Evolutionary conservation across 2,888 invertebrate species (phyloP), one percentile per base, ranked within the genome.

Genomic region (Thereva nobilitata): DNA sequence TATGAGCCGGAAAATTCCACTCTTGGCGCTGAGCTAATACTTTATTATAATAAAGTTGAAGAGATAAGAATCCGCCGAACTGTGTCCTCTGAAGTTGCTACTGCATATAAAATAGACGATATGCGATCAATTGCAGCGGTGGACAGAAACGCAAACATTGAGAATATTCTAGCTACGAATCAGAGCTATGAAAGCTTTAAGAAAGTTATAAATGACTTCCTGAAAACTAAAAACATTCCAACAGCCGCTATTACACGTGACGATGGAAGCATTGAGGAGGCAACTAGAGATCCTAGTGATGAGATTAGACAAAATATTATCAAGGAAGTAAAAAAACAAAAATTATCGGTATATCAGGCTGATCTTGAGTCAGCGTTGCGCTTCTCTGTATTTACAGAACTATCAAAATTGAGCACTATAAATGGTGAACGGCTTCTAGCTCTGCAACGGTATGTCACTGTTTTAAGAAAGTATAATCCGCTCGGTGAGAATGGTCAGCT

Each of bases 311-410:
- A 55, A n/a, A 68, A 57, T 55, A 71, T 77, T 3, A 70, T 77
- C 3, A 64, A 71, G 1, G 75, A 77, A 59, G 77, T 75, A 71
- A 81, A 74, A 67, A 75, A 72, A 50, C 76, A 71, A 7, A 76
- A 77, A 61, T 76, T 91, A 77, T 78, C 84, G 4, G 85, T 96
- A 1, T 93, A 92, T 78, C 91, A 93, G 80, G 86, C 88, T 71
- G 98, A 98, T 81, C 80, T 98, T 67, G 93, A 95, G 80, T 91
- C 90, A 74, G 90, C 93, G 0, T 79, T 98, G n/a, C 86, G 88
- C 72, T 92, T 91, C 75, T 89, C 91, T 54, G 82, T 98, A 35
- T 86, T 86, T 71, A 91, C 92, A 73, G 98, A 98, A 83, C 86
- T 98, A 37, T 86, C 90, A 3, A 84, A 89, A 69, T 82, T 86